Conservation (phyloP, 2,797 vertebrate genomes). For the Ibycter americanus region DNA sequence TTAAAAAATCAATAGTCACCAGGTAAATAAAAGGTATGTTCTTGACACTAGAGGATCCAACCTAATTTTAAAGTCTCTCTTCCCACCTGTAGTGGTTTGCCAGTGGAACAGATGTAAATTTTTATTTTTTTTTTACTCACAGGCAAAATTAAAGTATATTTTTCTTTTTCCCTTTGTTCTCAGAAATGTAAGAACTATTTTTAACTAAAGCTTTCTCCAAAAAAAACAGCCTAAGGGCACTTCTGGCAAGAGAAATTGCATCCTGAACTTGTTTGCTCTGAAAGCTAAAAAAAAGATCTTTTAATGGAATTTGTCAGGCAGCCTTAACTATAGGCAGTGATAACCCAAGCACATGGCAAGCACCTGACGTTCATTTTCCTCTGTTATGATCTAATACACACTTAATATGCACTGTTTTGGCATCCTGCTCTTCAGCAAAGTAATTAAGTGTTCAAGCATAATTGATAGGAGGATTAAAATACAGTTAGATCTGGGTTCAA, state of each 20-base stretch:
- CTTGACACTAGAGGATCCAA: not conserved
- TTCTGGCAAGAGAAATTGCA: not conserved
- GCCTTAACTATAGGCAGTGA: not conserved
- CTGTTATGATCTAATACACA: not conserved
- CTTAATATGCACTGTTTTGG: not conserved
- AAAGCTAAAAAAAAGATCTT: not conserved
- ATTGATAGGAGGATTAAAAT: not conserved
- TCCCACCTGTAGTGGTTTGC: not conserved
- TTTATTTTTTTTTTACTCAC: not conserved
- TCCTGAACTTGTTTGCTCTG: not conserved
- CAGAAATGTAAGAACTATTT: not conserved
- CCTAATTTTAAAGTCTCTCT: not conserved
- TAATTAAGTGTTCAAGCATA: not conserved
- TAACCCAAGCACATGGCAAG: not conserved
- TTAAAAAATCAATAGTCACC: not conserved
- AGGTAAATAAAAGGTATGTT: not conserved
- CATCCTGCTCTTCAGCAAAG: not conserved
- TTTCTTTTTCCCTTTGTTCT: not conserved
- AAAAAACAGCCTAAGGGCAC: not conserved
- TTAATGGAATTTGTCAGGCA: not conserved
- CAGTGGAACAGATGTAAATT: not conserved
- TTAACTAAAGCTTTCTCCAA: not conserved
- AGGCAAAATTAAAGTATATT: not conserved
- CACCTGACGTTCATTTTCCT: not conserved
- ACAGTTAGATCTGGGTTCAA: not conserved